Evolutionary conservation across 1,140 invertebrate genomes (phyloP), one percentile per base, ranked within the genome.

Genomic region (Antheraea mylitta): DNA sequence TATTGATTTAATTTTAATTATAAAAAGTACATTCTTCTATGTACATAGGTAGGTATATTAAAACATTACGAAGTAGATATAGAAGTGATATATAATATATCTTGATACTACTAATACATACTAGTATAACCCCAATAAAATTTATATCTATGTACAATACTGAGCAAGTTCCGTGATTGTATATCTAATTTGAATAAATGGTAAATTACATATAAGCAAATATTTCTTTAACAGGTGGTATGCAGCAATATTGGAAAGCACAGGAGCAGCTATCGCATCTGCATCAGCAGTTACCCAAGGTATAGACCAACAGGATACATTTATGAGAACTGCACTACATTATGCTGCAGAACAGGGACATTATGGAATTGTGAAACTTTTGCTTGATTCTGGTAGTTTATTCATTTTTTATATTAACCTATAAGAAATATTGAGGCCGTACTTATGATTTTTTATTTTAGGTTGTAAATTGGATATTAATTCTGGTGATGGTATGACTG

Each of bases 251-350:
- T 69, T 92, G 64, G 90, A 92, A 77, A 81, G 77, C 53, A 89
- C 89, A 19, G 90, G 89, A 22, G 79, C 87, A 65, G 89, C 88
- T 13, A 85, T 91, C 67, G 85, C 85, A 18, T 80, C 85, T 63
- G 86, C 84, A 1, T 84, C 86, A 68, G 73, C 76, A 22, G 77
- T 85, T 7, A 81, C 78, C 48, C 74, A 83, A 77, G 90, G 89
- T 48, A 83, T 91, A 65, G 84, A 92, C 66, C 89, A 92, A 67
- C 90, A 89, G 69, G 90, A 92, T 82, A 79, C 86, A 0, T 92
- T 85, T 69, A 86, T 85, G 84, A 90, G 85, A 72, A 92, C 90
- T 38, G 86, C 90, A 16, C 69, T 90, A 58, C 87, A 91, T 77
- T 92, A 92, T 85, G 90, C 89, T 67, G 80, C 78, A 68, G 90